phyloP scores from a whole-genome alignment of 53 echinoderm and acorn worm species.

The Zoroaster sp. region DNA sequence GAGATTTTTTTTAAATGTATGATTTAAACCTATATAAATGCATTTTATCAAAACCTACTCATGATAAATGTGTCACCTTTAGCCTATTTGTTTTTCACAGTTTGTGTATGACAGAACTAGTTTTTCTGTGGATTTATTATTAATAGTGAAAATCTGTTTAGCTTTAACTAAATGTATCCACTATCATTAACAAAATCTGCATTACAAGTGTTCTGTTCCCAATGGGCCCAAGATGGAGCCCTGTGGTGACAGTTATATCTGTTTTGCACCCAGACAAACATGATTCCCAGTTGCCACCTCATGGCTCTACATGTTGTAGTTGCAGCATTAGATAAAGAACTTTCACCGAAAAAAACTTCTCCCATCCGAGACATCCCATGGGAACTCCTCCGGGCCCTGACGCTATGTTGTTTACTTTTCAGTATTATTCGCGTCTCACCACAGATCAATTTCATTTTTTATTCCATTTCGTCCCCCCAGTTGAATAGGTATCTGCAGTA shows the following conservation, averaged over 20 bases:
- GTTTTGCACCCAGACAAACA: neutral
- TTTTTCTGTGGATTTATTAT: no score
- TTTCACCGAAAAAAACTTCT: neutral
- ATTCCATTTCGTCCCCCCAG: neutral
- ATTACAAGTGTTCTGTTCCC: neutral
- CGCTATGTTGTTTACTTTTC: constrained; percentile 1
- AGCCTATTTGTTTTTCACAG: no score
- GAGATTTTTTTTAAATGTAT: no score
- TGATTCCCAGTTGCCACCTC: neutral
- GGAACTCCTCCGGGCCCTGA: neutral
- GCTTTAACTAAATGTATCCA: no score
- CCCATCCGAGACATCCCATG: neutral
- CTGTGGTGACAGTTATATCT: neutral
- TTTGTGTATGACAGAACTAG: no score
- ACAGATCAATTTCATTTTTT: constrained; percentile 29
- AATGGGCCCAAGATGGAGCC: neutral
- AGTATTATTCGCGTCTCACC: constrained; percentile 16
- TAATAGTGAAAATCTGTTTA: no score
- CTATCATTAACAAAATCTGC: neutral
- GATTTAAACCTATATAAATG: no score
- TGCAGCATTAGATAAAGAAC: neutral
- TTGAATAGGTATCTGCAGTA: neutral
- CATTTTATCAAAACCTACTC: no score
- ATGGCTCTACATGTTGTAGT: neutral
- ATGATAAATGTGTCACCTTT: no score